Conservation (phyloP, 2,113 vertebrate genomes). For the Alectura lathami region DNA sequence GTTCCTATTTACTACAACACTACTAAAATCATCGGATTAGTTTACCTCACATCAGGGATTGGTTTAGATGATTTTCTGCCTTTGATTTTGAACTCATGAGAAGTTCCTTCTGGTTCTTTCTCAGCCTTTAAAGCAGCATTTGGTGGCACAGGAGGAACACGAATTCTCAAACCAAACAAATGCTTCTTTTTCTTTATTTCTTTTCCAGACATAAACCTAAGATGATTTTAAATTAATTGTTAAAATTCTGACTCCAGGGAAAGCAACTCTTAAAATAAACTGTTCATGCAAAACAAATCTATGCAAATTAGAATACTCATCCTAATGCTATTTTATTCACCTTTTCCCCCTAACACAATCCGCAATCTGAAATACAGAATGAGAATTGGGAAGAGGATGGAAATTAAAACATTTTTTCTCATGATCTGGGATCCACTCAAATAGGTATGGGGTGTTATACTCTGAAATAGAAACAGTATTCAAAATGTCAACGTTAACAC, state of each 20-base stretch:
- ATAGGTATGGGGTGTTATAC: neutral
- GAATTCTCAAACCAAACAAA: slow-evolving; percentile 95
- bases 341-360: neutral
- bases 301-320: neutral
- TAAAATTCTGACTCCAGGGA: neutral
- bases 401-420: neutral
- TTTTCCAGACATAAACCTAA: slow-evolving; percentile 98
- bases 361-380: neutral
- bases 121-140: slow-evolving; percentile 85
- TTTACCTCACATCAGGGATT: slow-evolving; percentile 83
- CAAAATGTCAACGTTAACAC: neutral
- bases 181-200: slow-evolving; percentile 99
- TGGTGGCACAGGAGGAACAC: slow-evolving; percentile 92
- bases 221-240: slow-evolving; percentile 31
- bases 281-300: neutral
- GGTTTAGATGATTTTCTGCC: slow-evolving; percentile 92
- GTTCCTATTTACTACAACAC: neutral
- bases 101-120: slow-evolving; percentile 88
- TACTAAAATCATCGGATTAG: neutral
- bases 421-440: neutral
- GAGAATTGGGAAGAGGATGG: neutral
- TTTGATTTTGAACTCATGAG: slow-evolving; percentile 95
- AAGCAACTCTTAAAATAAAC: neutral
- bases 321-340: neutral
- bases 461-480: neutral